Percentiles rank a stretch among this genome's conserved stretches.
These are phyloP conservation scores for Heptranchias perlo DNA, from an alignment of 2,113 vertebrate genomes.

Conservation along the genomic window DNA sequence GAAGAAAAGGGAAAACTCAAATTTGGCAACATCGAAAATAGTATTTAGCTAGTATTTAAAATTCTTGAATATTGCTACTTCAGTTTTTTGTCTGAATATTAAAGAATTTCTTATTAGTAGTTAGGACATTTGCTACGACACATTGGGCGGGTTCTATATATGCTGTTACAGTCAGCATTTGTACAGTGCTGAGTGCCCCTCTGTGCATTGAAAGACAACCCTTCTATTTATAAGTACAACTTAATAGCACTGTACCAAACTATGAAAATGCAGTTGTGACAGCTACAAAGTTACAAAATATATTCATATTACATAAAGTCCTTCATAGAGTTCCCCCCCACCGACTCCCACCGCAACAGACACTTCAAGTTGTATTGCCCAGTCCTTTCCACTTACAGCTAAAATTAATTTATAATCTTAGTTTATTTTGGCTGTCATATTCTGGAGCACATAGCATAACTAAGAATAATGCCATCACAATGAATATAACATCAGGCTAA, in stretches of 20 bases:
- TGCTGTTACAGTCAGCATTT: background rate
- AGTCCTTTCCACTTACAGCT: background rate
- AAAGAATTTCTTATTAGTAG: background rate
- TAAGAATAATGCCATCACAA: background rate
- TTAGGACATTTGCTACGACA: background rate
- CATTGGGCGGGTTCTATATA: background rate
- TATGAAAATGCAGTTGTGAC: background rate
- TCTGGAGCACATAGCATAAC: background rate
- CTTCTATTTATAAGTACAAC: background rate
- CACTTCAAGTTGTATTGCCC: background rate
- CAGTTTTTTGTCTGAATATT: background rate
- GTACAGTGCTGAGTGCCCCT: background rate
- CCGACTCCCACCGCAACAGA: background rate
- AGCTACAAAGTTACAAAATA: background rate
- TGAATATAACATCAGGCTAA: background rate
- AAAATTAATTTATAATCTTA: background rate
- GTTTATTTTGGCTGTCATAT: background rate
- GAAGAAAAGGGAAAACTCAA: background rate
- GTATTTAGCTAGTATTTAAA: background rate
- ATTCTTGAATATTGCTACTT: background rate
- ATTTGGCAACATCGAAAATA: background rate
- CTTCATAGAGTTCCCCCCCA: background rate
- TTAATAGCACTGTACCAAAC: background rate
- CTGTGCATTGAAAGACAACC: background rate
- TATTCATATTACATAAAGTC: background rate